Conservation (phyloP, 2,113 vertebrate species). For the Apteryx owenii region DNA sequence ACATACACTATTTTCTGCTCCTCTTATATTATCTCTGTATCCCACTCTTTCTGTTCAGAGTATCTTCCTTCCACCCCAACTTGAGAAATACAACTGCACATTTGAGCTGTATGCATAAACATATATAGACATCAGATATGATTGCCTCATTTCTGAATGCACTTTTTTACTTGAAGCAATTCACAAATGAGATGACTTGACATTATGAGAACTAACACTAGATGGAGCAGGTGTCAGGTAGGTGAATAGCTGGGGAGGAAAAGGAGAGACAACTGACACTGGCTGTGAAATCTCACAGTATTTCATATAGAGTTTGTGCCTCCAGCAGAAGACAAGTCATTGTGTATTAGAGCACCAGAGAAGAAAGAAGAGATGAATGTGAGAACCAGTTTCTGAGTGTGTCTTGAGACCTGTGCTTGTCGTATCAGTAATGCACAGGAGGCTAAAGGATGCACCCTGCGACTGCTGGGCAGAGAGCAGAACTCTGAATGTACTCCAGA, state of each 20-base stretch:
- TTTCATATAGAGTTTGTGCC: background rate
- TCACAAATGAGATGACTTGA: background rate
- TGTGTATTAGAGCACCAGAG: background rate
- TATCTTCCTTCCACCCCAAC: background rate
- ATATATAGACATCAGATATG: background rate
- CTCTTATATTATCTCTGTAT: background rate
- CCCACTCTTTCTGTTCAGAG: background rate
- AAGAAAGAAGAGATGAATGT: background rate
- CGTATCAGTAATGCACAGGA: background rate
- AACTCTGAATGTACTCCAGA: background rate
- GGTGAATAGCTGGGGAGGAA: background rate
- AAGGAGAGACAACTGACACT: background rate
- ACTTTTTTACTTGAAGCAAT: background rate
- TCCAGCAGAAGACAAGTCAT: constrained; percentile 14
- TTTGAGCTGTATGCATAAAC: background rate
- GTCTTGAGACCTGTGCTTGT: background rate
- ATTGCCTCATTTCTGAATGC: background rate
- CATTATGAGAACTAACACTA: background rate
- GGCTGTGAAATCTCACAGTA: constrained; percentile 1
- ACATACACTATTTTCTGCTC: background rate
- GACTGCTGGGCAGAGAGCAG: background rate
- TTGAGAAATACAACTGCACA: background rate
- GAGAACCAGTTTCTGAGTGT: background rate
- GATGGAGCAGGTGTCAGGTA: background rate
- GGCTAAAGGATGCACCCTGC: background rate